phyloP scores from a whole-genome alignment of 2,797 vertebrate genomes.

The Basileuterus tristriatus region DNA sequence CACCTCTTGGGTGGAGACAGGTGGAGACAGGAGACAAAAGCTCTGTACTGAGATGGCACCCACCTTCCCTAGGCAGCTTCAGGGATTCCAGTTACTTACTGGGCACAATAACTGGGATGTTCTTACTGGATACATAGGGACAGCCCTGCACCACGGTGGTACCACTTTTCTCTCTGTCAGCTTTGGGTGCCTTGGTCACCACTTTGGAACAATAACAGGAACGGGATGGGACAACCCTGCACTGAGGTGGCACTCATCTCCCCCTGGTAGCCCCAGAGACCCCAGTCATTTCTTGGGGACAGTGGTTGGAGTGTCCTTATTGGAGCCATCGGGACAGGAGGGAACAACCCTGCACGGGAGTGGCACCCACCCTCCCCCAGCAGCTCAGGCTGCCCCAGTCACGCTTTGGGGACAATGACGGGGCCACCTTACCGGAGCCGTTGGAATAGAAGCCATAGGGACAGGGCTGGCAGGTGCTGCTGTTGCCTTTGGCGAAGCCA shows the following conservation, averaged over 20 bases:
- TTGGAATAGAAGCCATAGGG: slow-evolving; percentile 85
- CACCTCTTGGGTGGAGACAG: not conserved
- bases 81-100: not conserved
- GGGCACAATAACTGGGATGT: not conserved
- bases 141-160: not conserved
- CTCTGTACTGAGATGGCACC: not conserved
- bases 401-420: not conserved
- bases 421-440: slow-evolving; percentile 83
- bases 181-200: not conserved
- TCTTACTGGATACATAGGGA: not conserved
- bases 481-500: slow-evolving; percentile 86
- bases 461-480: slow-evolving; percentile 87
- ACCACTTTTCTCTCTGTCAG: not conserved
- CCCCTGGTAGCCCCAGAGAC: not conserved
- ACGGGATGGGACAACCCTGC: not conserved
- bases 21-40: slow-evolving; percentile 72
- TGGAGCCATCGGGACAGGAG: slow-evolving; percentile 64
- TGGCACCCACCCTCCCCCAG: not conserved
- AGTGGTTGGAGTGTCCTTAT: not conserved
- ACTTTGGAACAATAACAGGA: slow-evolving; percentile 3
- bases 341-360: not conserved
- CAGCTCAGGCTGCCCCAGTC: not conserved
- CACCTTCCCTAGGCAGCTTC: not conserved
- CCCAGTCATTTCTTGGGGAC: not conserved
- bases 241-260: not conserved